Evolutionary conservation across 2,113 vertebrate species (phyloP).

Genomic region (Mohoua ochrocephala): DNA sequence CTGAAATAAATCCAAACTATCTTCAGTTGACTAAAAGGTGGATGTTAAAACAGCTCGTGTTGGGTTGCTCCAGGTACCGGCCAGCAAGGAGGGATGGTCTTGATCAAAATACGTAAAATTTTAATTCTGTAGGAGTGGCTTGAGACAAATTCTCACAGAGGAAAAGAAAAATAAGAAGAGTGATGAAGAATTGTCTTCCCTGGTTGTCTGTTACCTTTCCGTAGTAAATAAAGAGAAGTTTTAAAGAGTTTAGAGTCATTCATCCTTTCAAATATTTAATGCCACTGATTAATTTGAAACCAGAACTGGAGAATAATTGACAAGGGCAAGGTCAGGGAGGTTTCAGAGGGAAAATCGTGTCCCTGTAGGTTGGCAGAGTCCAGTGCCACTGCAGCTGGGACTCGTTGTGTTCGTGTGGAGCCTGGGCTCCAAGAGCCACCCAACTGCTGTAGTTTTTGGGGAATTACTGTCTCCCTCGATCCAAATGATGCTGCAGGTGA

Average conservation of each 20-base stretch:
- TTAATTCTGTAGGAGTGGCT: background rate
- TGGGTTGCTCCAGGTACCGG: background rate
- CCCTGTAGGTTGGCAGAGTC: background rate
- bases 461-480: background rate
- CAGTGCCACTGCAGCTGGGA: background rate
- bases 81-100: background rate
- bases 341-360: background rate
- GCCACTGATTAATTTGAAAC: background rate
- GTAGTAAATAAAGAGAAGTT: background rate
- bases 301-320: background rate
- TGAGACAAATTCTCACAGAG: background rate
- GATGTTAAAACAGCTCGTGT: background rate
- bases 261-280: background rate
- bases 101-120: background rate
- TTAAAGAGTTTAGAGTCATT: background rate
- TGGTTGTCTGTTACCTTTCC: background rate
- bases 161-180: background rate
- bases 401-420: background rate
- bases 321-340: background rate
- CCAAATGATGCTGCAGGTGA: background rate
- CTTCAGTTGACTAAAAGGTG: background rate
- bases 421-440: background rate
- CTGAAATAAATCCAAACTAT: background rate
- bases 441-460: background rate
- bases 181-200: background rate